Percentiles rank a stretch among this genome's conserved stretches.
phyloP scores from a whole-genome alignment of 2,797 vertebrate genomes.

The Toxotes lorentzi region DNA sequence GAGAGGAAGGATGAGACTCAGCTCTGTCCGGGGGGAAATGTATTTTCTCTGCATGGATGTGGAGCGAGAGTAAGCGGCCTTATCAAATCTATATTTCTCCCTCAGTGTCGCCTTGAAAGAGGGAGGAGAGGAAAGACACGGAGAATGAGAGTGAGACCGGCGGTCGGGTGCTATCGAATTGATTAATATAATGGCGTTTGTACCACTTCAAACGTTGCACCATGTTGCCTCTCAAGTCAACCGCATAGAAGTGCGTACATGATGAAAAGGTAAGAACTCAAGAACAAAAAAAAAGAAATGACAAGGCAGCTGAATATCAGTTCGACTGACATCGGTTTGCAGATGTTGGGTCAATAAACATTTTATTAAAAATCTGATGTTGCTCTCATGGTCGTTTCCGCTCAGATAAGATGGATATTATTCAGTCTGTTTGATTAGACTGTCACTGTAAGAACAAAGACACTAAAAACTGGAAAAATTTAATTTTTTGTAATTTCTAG shows the following conservation, averaged over 20 bases:
- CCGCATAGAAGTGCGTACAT: slow-evolving; percentile 21
- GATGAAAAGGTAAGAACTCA: slow-evolving; percentile 46
- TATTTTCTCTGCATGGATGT: slow-evolving; percentile 62
- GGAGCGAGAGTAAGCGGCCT: slow-evolving; percentile 51
- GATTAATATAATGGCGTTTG: slow-evolving; percentile 70
- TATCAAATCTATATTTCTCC: slow-evolving; percentile 74
- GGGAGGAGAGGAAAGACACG: slow-evolving; percentile 13
- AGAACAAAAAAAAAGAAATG: slow-evolving; percentile 1
- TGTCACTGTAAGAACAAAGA: background rate
- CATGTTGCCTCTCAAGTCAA: slow-evolving; percentile 53
- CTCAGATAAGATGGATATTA: background rate
- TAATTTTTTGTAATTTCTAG: background rate
- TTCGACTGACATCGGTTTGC: background rate
- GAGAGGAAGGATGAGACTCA: slow-evolving; percentile 58
- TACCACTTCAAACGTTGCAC: slow-evolving; percentile 48
- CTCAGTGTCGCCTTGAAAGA: slow-evolving; percentile 43
- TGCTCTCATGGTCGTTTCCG: background rate
- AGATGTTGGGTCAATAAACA: background rate
- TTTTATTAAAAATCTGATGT: background rate
- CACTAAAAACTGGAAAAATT: background rate
- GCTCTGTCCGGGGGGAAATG: slow-evolving; percentile 65
- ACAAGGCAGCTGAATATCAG: background rate
- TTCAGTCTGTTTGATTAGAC: background rate
- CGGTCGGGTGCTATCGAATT: slow-evolving; percentile 37
- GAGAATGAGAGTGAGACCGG: slow-evolving; percentile 5